Conservation (phyloP, 2,888 invertebrate genomes). For the Troides oblongomaculatus region DNA sequence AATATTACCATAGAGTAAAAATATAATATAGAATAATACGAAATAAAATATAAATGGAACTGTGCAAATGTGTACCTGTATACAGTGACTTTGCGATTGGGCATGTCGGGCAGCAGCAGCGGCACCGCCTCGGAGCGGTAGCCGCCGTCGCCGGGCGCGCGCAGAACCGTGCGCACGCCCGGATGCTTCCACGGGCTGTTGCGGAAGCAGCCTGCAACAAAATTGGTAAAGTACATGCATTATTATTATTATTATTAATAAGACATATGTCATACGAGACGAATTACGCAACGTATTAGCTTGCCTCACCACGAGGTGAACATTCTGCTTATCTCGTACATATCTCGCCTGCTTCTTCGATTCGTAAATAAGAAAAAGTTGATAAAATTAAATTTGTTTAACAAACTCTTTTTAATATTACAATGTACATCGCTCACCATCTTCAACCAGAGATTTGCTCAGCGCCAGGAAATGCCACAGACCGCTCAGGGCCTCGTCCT, state of each 20-base stretch:
- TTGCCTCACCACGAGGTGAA: too few relatives aligned
- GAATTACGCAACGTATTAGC: too few relatives aligned
- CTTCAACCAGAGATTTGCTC: slow-evolving; percentile 85
- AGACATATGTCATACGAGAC: too few relatives aligned
- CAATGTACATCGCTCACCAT: slow-evolving; percentile 61
- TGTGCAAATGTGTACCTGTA: slow-evolving; percentile 44
- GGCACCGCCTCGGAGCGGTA: slow-evolving; percentile 82
- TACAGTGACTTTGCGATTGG: slow-evolving; percentile 67
- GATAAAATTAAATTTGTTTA: too few relatives aligned
- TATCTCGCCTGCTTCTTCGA: too few relatives aligned
- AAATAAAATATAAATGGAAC: too few relatives aligned
- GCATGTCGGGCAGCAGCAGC: slow-evolving; percentile 83
- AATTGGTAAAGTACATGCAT: neutral
- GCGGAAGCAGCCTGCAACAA: slow-evolving; percentile 70
- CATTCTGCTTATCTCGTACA: too few relatives aligned
- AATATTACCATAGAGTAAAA: too few relatives aligned
- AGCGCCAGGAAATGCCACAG: slow-evolving; percentile 92
- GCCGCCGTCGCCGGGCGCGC: slow-evolving; percentile 60
- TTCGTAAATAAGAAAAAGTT: too few relatives aligned
- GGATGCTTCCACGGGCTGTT: slow-evolving; percentile 82
- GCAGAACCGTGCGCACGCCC: slow-evolving; percentile 80
- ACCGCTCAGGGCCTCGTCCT: slow-evolving; percentile 86
- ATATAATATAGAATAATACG: too few relatives aligned
- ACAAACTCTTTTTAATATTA: too few relatives aligned
- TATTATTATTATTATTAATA: neutral